These are phyloP conservation scores for Plumapathes pennacea DNA, from an alignment of 92 coral and sea anemone genomes.

Conservation along the genomic window DNA sequence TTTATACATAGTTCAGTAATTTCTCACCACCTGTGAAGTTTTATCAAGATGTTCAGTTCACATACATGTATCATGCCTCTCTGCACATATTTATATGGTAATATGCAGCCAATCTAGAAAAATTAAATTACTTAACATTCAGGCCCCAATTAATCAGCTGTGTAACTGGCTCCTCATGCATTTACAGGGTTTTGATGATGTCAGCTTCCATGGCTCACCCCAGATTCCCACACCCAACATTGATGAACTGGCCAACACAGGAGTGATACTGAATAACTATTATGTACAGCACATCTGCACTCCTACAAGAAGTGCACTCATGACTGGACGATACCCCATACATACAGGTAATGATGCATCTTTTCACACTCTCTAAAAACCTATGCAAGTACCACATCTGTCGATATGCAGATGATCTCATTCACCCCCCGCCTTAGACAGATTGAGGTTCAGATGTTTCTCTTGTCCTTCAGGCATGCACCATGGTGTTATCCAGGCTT, in stretches of 20 bases:
- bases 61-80: too few relatives aligned
- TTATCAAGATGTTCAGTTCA: neutral
- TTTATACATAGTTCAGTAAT: neutral
- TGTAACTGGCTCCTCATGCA: too few relatives aligned
- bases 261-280: conserved; percentile 83
- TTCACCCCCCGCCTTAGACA: too few relatives aligned
- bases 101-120: too few relatives aligned
- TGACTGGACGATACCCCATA: conserved; percentile 89
- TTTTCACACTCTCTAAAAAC: too few relatives aligned
- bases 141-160: too few relatives aligned
- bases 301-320: conserved; percentile 82
- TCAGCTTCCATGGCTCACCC: conserved; percentile 92
- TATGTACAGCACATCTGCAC: conserved; percentile 85
- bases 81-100: too few relatives aligned
- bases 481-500: conserved; percentile 59
- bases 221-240: conserved; percentile 88
- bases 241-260: conserved; percentile 73
- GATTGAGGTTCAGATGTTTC: too few relatives aligned
- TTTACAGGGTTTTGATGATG: conserved; percentile 95
- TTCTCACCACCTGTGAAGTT: neutral
- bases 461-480: conserved; percentile 56
- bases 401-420: too few relatives aligned
- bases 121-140: too few relatives aligned
- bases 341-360: conserved; percentile 76
- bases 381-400: too few relatives aligned